These are phyloP conservation scores for Harpagifer antarcticus DNA, from an alignment of 2,797 vertebrate species.

Conservation along the genomic window DNA sequence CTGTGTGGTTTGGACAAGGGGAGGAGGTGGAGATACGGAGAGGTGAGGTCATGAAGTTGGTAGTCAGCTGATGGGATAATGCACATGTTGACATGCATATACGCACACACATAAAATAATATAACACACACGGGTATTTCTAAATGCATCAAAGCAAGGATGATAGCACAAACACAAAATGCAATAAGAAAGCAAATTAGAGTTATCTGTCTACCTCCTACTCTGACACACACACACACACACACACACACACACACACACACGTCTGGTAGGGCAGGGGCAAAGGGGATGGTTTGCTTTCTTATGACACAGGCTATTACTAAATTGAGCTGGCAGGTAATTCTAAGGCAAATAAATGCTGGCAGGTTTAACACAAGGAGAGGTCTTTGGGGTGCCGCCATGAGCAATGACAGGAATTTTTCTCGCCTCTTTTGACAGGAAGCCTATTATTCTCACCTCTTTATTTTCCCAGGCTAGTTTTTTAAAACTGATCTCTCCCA, in stretches of 20 bases:
- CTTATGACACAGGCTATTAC: conserved; percentile 92
- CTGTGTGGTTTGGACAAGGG: conserved; percentile 45
- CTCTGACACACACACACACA: background rate
- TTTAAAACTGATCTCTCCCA: conserved; percentile 60
- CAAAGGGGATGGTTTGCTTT: conserved; percentile 92
- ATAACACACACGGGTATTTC: background rate
- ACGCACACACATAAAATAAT: background rate
- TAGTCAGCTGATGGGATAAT: conserved; percentile 83
- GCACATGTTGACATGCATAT: conserved; percentile 37
- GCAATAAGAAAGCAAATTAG: conserved; percentile 16
- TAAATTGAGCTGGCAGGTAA: conserved; percentile 88
- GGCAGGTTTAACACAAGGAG: conserved; percentile 82
- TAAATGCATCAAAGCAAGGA: conserved; percentile 21
- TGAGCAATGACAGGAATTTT: conserved; percentile 77
- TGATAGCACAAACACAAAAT: conserved; percentile 25
- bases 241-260: conserved; percentile 2
- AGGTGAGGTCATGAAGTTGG: conserved; percentile 82
- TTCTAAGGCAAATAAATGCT: conserved; percentile 93
- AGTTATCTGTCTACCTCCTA: background rate
- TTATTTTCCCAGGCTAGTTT: conserved; percentile 79
- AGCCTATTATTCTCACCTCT: conserved; percentile 82
- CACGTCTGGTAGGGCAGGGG: conserved; percentile 52
- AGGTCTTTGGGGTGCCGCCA: conserved; percentile 72
- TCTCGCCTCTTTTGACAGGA: conserved; percentile 82
- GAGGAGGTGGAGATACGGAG: conserved; percentile 31